Evolutionary conservation across 2,113 vertebrate species (phyloP).

Genomic region (Anser brachyrhynchus): DNA sequence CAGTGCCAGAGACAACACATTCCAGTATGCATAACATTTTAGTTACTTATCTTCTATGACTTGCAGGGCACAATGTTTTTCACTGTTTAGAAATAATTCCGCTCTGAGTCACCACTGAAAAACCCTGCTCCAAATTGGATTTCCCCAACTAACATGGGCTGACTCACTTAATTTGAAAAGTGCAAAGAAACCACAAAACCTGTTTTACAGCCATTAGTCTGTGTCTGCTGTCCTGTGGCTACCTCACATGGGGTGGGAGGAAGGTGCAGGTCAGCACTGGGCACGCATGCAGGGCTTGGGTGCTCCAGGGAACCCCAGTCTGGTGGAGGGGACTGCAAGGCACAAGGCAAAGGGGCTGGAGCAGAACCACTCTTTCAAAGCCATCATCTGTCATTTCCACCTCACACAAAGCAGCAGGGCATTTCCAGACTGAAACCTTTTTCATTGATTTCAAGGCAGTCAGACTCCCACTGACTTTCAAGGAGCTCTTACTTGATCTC

Average conservation of each 20-base stretch:
- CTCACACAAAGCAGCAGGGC: neutral
- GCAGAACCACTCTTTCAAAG: neutral
- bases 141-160: neutral
- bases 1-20: slow-evolving; percentile 48
- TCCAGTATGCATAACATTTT: slow-evolving; percentile 18
- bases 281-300: neutral
- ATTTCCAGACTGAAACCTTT: neutral
- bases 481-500: neutral
- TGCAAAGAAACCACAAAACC: neutral
- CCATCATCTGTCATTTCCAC: accelerated
- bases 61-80: slow-evolving; percentile 8
- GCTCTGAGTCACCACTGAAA: slow-evolving; percentile 16
- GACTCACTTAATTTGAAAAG: neutral
- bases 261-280: neutral
- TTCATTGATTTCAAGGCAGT: neutral
- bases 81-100: slow-evolving; percentile 49
- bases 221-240: neutral
- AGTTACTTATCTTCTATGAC: slow-evolving; percentile 18
- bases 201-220: neutral
- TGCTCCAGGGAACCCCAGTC: neutral
- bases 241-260: neutral
- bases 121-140: slow-evolving; percentile 4
- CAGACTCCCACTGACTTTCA: neutral
- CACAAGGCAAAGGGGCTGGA: neutral
- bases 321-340: neutral